phyloP scores from a whole-genome alignment of 2,797 vertebrate genomes.

The Cyclopterus lumpus region DNA sequence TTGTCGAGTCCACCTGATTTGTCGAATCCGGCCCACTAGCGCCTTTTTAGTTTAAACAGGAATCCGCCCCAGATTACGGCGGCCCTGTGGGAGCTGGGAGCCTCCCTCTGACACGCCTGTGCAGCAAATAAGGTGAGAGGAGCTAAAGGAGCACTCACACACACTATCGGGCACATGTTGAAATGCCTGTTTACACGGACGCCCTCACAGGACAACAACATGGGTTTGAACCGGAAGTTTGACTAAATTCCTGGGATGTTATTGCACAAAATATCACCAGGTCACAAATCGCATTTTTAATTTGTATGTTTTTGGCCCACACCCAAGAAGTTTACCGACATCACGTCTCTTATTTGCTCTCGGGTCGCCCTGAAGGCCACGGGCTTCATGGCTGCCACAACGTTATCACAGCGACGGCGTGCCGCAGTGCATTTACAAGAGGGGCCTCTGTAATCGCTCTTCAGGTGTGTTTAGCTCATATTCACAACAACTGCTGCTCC shows the following conservation, averaged over 20 bases:
- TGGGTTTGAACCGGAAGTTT: slow-evolving; percentile 2
- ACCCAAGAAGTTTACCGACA: slow-evolving; percentile 25
- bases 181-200: too few relatives aligned
- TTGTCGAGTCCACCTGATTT: slow-evolving; percentile 75
- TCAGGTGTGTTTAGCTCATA: slow-evolving; percentile 53
- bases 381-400: slow-evolving; percentile 21
- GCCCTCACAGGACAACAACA: slow-evolving; percentile 10
- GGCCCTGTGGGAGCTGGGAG: slow-evolving; percentile 62
- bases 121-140: slow-evolving; percentile 61
- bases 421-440: slow-evolving; percentile 31
- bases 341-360: slow-evolving; percentile 22
- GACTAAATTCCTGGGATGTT: not conserved
- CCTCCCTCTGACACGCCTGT: slow-evolving; percentile 61
- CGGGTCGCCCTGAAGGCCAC: slow-evolving; percentile 18
- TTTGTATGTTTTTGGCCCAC: not conserved
- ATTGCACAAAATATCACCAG: not conserved
- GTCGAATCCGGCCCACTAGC: slow-evolving; percentile 73
- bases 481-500: slow-evolving; percentile 41
- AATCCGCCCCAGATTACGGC: slow-evolving; percentile 71
- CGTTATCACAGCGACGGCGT: slow-evolving; percentile 45
- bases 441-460: slow-evolving; percentile 55
- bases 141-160: slow-evolving; percentile 6
- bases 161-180: too few relatives aligned
- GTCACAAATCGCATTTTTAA: not conserved
- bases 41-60: slow-evolving; percentile 70